Base-by-base conservation (phyloP, 1,140 invertebrate genomes). In the Argopecten irradians region DNA sequence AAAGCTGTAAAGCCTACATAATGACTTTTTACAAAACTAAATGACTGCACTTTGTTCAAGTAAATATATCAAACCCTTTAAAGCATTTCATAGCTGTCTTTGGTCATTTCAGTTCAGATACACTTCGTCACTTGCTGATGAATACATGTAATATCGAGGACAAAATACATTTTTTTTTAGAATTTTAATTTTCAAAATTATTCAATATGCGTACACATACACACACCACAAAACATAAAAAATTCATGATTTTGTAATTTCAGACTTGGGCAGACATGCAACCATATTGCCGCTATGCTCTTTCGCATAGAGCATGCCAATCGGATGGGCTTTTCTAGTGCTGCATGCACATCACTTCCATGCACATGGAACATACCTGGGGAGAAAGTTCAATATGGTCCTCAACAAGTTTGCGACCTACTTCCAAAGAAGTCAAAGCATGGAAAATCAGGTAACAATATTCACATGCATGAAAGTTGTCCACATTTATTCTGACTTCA, bases 221-320 rank as follows among this genome's bases (percentile, higher is more conserved):
- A n/a, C n/a, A n/a, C n/a, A n/a, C n/a, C n/a, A n/a, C n/a, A n/a
- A n/a, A n/a, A n/a, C n/a, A n/a, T n/a, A n/a, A n/a, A n/a, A 46
- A 8, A 16, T 82, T 87, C 0, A 19, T 34, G 33, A 16, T 87
- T 71, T 87, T 36, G 16, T 82, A n/a, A 34, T 43, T 83, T 83
- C 28, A 87, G 86, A 87, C 32, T 87, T n/a, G 39, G 82, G 35
- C 86, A 87, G 36, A 87, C 86, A 39, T 84, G 82, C 86, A 87
- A 87, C 28, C 71, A 87, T 34, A 35, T 87, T 55, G 86, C 86
- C 33, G 86, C 22, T 34, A 32, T 87, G 8, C 28, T 87, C 43
- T 87, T 87, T 39, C 43, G 86, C 28, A 32, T 87, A 13, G 86
- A 87, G 28, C 34, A 34, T 8, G 86, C 86, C 9, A 87, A 87